Conservation (phyloP, 2,888 invertebrate genomes). For the Drosophila robusta region DNA sequence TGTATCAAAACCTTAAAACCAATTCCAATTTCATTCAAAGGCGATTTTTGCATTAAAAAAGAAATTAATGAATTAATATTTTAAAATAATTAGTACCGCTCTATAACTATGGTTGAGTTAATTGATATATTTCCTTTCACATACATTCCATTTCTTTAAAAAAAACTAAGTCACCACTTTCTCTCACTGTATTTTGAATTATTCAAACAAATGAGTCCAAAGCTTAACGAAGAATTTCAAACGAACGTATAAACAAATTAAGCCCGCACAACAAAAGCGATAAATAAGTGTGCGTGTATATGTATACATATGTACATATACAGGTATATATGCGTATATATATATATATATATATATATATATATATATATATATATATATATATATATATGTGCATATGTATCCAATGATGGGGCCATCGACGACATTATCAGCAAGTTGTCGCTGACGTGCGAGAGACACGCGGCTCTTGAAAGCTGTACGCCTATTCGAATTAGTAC, state of each 20-base stretch:
- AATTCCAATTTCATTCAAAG: too few relatives aligned
- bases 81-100: too few relatives aligned
- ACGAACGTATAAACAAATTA: constrained; percentile 68
- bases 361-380: background rate
- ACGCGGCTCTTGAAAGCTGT: constrained; percentile 59
- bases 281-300: constrained; percentile 27
- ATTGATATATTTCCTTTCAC: too few relatives aligned
- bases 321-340: too few relatives aligned
- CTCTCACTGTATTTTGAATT: constrained; percentile 39
- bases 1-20: too few relatives aligned
- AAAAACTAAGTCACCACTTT: background rate
- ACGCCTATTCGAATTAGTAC: constrained; percentile 80
- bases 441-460: background rate
- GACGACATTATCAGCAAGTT: constrained; percentile 42
- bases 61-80: too few relatives aligned
- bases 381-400: background rate
- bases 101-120: too few relatives aligned
- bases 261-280: constrained; percentile 37
- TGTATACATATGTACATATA: too few relatives aligned
- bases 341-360: background rate
- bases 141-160: too few relatives aligned
- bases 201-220: constrained; percentile 67
- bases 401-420: constrained; percentile 23
- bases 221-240: constrained; percentile 60
- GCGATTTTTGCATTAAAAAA: too few relatives aligned